A percentile compares a stretch with the other conserved stretches of the same genome.
These are phyloP conservation scores for Megathymus violae DNA, from an alignment of 1,140 invertebrate species.

Conservation along the genomic window DNA sequence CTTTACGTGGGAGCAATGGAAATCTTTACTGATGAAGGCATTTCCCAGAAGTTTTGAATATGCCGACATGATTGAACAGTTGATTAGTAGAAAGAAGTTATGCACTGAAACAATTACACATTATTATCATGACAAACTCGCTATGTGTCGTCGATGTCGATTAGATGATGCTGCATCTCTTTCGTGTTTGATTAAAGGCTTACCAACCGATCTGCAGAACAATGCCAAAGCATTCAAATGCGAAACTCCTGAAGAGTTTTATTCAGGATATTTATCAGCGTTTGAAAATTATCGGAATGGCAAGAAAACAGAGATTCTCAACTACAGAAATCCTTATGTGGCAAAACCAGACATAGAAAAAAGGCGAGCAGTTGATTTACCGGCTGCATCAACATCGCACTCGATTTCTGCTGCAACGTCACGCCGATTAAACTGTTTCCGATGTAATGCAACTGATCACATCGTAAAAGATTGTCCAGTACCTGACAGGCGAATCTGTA, in stretches of 20 bases:
- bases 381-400: too few species aligned
- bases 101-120: slow-evolving; percentile 49
- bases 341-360: slow-evolving; percentile 9
- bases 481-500: not conserved
- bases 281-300: slow-evolving; percentile 48
- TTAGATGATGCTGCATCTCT: slow-evolving; percentile 36
- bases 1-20: slow-evolving; percentile 47
- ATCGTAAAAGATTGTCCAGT: not conserved
- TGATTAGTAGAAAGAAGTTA: slow-evolving; percentile 35
- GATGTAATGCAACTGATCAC: not conserved
- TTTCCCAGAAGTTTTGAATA: not conserved
- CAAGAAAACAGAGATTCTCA: too few species aligned
- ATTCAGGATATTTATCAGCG: slow-evolving; percentile 47
- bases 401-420: too few species aligned
- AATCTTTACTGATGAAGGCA: slow-evolving; percentile 2
- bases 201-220: slow-evolving; percentile 48
- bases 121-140: slow-evolving; percentile 57
- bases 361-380: too few species aligned
- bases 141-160: slow-evolving; percentile 56
- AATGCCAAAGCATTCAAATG: slow-evolving; percentile 55
- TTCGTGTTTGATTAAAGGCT: slow-evolving; percentile 57
- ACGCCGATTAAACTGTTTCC: too few species aligned
- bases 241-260: slow-evolving; percentile 45
- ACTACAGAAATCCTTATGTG: too few species aligned
- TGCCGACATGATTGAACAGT: slow-evolving; percentile 37